Evolutionary conservation across 2,113 vertebrate genomes (phyloP), one percentile per base, ranked within the genome.

Genomic region (Chaetodon auriga): DNA sequence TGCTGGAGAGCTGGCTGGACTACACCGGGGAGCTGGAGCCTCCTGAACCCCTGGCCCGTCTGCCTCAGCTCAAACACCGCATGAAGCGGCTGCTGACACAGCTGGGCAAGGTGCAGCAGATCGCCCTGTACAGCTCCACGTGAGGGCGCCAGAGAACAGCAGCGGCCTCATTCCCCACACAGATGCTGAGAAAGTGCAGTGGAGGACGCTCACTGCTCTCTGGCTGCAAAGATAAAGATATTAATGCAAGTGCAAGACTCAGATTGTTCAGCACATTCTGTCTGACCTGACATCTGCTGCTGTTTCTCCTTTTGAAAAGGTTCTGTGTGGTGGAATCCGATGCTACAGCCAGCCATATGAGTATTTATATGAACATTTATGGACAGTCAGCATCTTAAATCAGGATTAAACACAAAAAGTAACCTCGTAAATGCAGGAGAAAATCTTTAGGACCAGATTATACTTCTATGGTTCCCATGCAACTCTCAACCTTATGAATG

Each of bases 1-100:
- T 99, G 85, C 83, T 99, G 90, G 98, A 99, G 93, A 99, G 98
- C 76, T 99, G 97, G 96, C 95, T 99, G 94, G 98, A 99, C 95
- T 99, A 97, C 86, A 98, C 97, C 0, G 98, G 98, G 71, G 98
- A 99, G 84, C 93, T 99, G 95, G 98, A 99, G 78, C 98, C 98
- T 21, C 98, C 98, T 0, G 97, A 99, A 70, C 98, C 98, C 0
- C 93, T 99, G 58, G 97, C 97, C 49, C 96, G 98, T 53, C 96
- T 99, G 61, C 98, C 98, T 8, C 98, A 99, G 80, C 97, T 99
- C 84, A 99, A 99, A 72, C 97, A 97, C 57, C 97, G 97, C 85
- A 97, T 99, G 92, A 99, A 99, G 87, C 96, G 97, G 80, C 96
- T 99, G 80, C 95, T 99, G 63, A 96, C 89, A 0, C 97, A 99